These are phyloP conservation scores for Phaedon cochleariae DNA, from an alignment of 2,888 invertebrate species.

Conservation along the genomic window DNA sequence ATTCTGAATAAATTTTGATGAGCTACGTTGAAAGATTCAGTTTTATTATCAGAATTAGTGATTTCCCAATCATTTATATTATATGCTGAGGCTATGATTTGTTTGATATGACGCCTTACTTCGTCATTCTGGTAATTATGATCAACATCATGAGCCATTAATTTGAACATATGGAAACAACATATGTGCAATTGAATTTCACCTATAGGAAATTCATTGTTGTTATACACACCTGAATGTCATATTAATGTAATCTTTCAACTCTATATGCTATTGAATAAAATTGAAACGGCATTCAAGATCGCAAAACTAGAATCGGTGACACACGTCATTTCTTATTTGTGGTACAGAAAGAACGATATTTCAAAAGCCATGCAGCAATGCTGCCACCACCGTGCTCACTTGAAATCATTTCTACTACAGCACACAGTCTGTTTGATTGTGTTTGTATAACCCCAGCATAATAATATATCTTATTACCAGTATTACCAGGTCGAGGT, in stretches of 20 bases:
- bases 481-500: conserved; percentile 19
- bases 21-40: background rate
- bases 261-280: conserved; percentile 21
- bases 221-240: no score
- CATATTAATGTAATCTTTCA: no score
- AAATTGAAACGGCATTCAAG: conserved; percentile 31
- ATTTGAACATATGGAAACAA: conserved; percentile 20
- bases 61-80: conserved; percentile 12
- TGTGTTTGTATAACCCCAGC: no score
- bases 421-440: no score
- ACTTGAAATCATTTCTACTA: conserved; percentile 32
- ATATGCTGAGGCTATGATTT: conserved; percentile 7
- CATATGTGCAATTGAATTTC: conserved; percentile 13
- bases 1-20: conserved; percentile 1
- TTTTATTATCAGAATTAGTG: background rate
- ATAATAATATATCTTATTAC: conserved; percentile 28
- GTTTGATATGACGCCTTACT: conserved; percentile 16
- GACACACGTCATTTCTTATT: conserved; percentile 35
- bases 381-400: conserved; percentile 31
- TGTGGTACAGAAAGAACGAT: conserved; percentile 25
- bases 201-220: no score
- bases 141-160: conserved; percentile 17
- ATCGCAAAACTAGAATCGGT: conserved; percentile 38
- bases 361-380: conserved; percentile 29
- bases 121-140: background rate